These are phyloP conservation scores for Drosophila emarginata DNA, from an alignment of 2,888 invertebrate genomes.

Conservation along the genomic window DNA sequence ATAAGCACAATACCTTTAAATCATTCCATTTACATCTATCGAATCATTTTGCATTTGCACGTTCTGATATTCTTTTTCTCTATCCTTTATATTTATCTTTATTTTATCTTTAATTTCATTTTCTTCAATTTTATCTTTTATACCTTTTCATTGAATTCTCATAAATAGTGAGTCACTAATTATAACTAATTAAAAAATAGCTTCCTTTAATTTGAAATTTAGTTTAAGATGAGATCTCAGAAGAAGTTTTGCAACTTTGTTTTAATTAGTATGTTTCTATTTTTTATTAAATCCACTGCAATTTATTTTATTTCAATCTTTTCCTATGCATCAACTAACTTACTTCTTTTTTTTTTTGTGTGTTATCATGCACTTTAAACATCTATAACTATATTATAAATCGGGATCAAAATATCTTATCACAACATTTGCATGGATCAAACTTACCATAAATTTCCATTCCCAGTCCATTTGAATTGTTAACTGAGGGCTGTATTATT, in stretches of 20 bases:
- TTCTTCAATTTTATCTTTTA: too few species aligned
- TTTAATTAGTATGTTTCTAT: not conserved
- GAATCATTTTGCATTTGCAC: not conserved
- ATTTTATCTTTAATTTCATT: too few species aligned
- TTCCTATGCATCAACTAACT: too few species aligned
- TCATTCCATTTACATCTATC: not conserved
- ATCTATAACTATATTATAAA: not conserved
- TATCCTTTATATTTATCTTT: too few species aligned
- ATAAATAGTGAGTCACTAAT: too few species aligned
- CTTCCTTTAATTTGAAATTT: too few species aligned
- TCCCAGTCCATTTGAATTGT: not conserved
- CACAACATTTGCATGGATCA: not conserved
- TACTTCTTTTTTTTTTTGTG: not conserved
- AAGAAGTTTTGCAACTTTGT: not conserved
- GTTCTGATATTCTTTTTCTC: not conserved
- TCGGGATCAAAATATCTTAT: not conserved
- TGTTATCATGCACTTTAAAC: not conserved
- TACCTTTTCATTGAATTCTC: too few species aligned
- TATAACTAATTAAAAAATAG: too few species aligned
- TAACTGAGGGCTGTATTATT: not conserved
- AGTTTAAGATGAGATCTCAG: too few species aligned
- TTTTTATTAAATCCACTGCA: not conserved
- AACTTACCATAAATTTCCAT: not conserved
- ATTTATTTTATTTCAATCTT: slow-evolving; percentile 13
- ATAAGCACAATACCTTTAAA: not conserved